A percentile compares a stretch with the other conserved stretches of the same genome.
Evolutionary conservation across 1,140 invertebrate genomes (phyloP).

Genomic region (Oreohelix idahoensis): DNA sequence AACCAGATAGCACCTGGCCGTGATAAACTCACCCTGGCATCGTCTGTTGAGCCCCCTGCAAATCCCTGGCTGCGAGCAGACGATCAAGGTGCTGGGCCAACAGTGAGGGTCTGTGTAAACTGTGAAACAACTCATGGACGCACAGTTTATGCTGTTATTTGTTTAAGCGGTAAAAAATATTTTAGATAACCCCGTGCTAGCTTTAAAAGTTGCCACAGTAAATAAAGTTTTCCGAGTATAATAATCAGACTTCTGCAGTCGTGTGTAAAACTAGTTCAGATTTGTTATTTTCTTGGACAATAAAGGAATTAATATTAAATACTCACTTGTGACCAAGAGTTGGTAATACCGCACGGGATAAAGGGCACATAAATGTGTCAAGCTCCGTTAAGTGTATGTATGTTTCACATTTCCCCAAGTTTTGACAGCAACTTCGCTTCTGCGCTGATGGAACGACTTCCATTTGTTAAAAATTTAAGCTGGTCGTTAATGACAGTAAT

Average conservation of each 20-base stretch:
- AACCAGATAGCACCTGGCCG: constrained; percentile 25
- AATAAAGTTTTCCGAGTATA: too few relatives aligned
- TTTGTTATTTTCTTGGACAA: too few relatives aligned
- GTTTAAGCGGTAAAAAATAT: neutral
- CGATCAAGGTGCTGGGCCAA: constrained; percentile 8
- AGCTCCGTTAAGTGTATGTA: too few relatives aligned
- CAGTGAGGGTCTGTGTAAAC: constrained; percentile 22
- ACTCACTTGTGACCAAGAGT: too few relatives aligned
- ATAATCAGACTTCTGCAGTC: too few relatives aligned
- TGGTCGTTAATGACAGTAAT: neutral
- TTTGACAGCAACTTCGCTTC: constrained; percentile 13
- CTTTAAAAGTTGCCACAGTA: too few relatives aligned
- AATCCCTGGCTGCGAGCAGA: neutral
- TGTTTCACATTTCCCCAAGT: neutral
- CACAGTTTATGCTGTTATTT: neutral
- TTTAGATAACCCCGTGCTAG: too few relatives aligned
- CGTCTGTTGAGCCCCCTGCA: constrained; percentile 1
- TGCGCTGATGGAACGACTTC: constrained; percentile 22
- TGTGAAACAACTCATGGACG: neutral
- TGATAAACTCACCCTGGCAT: constrained; percentile 20
- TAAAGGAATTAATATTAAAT: too few relatives aligned
- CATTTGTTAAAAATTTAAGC: constrained; percentile 18
- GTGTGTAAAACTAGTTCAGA: too few relatives aligned
- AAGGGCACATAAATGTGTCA: neutral
- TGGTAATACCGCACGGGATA: neutral